Percentiles rank a stretch among this genome's conserved stretches.
Evolutionary conservation across 1,140 invertebrate species (phyloP).

Genomic region (honey bee (Apis mellifera)): DNA sequence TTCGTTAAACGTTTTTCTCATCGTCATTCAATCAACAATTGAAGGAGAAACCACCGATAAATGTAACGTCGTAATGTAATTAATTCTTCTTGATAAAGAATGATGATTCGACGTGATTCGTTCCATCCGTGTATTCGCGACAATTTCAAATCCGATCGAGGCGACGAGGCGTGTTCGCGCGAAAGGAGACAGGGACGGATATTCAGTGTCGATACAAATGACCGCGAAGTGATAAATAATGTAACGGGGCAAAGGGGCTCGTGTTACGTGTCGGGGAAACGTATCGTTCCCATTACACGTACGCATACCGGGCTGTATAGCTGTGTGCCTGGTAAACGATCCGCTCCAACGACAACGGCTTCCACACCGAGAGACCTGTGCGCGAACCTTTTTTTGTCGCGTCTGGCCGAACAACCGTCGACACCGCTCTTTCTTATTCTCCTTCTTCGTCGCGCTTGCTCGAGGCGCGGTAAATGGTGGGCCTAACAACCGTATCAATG

Average conservation of each 20-base stretch:
- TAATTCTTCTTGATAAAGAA: no score
- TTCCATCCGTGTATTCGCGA: no score
- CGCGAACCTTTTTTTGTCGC: constrained; percentile 39
- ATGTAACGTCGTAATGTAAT: no score
- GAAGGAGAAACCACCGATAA: no score
- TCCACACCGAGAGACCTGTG: background rate
- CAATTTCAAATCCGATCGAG: no score
- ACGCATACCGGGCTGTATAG: constrained; percentile 43
- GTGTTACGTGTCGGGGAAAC: constrained; percentile 70
- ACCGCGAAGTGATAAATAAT: constrained; percentile 72
- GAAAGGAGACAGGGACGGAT: constrained; percentile 45
- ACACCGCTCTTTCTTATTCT: background rate
- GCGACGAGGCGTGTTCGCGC: constrained; percentile 6
- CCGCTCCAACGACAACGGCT: constrained; percentile 40
- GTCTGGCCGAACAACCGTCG: constrained; percentile 10
- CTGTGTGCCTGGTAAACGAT: constrained; percentile 51
- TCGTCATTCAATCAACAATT: no score
- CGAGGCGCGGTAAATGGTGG: no score
- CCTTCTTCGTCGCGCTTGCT: background rate
- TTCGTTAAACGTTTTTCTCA: no score
- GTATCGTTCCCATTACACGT: constrained; percentile 70
- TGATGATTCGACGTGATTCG: no score
- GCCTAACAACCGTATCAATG: no score
- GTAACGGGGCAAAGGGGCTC: constrained; percentile 64
- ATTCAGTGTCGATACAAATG: constrained; percentile 63